A percentile compares a stretch with the other conserved stretches of the same genome.
Conservation (phyloP, 2,888 invertebrate species). For the Aromia moschata region DNA sequence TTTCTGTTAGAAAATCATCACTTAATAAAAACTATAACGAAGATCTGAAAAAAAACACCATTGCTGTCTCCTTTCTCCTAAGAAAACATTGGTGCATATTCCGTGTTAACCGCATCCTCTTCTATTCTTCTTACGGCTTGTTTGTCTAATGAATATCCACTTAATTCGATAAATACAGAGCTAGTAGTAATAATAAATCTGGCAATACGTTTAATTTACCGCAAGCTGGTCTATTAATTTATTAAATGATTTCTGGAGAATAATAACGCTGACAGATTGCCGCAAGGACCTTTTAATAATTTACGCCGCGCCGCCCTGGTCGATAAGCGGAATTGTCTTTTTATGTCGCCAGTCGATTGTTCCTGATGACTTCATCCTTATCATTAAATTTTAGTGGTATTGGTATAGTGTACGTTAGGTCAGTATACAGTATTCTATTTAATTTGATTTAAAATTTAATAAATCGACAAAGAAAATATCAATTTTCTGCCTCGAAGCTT, state of each 20-base stretch:
- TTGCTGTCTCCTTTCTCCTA: too few relatives aligned
- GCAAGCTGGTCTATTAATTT: slow-evolving; percentile 3
- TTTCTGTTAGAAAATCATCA: too few relatives aligned
- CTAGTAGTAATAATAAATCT: slow-evolving; percentile 11
- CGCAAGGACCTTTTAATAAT: slow-evolving; percentile 3
- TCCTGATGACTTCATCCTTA: not conserved
- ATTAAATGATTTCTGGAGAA: not conserved
- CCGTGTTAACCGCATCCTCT: too few relatives aligned
- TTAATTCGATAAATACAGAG: slow-evolving; percentile 10
- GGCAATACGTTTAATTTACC: slow-evolving; percentile 4
- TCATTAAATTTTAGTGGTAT: not conserved
- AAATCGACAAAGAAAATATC: too few relatives aligned
- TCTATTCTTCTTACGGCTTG: slow-evolving; percentile 19
- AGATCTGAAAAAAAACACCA: too few relatives aligned
- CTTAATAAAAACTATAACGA: too few relatives aligned
- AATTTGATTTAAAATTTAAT: too few relatives aligned
- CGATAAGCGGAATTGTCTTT: slow-evolving; percentile 4
- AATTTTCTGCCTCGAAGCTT: too few relatives aligned
- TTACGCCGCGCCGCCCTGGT: not conserved
- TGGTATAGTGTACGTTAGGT: too few relatives aligned
- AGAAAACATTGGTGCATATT: too few relatives aligned
- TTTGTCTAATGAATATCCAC: slow-evolving; percentile 25
- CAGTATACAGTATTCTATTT: too few relatives aligned
- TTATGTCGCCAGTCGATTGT: not conserved
- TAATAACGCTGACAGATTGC: not conserved